Evolutionary conservation across 2,113 vertebrate species (phyloP), one percentile per base, ranked within the genome.

Genomic region (Aspidoscelis tigris): DNA sequence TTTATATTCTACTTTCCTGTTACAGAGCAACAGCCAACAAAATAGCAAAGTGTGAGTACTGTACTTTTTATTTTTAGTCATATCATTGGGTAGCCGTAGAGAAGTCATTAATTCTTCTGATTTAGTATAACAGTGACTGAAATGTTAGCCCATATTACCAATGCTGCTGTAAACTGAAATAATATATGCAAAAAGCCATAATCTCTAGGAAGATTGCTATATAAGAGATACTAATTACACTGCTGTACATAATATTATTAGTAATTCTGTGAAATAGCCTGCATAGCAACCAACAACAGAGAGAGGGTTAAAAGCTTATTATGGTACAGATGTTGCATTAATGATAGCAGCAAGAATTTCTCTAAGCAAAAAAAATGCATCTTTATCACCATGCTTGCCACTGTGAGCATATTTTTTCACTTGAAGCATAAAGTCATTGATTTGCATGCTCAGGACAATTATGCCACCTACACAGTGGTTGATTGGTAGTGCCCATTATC

Each of bases 371-470:
- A 14, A 18, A 7, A 21, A 73, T 6, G 21, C 1, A 43, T 55
- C 6, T 43, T 0, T 78, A 1, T 24, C 21, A 39, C 33, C 55
- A 14, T 24, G 24, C 53, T 9, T 89, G 82, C 84, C 88, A 87
- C 74, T 85, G 82, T 82, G 76, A 87, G 55, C 84, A 86, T 24
- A 87, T 90, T 78, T 88, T 87, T 78, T 74, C 44, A 76, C 89
- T 87, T 68, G 72, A 86, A 92, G 80, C 73, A 83, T 86, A 86
- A 93, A 94, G 89, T 12, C 61, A 88, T 44, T 87, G 88, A 91
- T 90, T 95, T 86, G 86, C 76, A 81, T 87, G 79, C 90, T 68
- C 33, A 81, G 89, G 88, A 82, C 41, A 91, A 76, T 88, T 91
- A 84, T 84, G 72, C 85, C 80, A 92, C 47, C 79, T 84, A 82